Base-by-base conservation (phyloP, 2,888 invertebrate genomes). In the Acleris cristana region DNA sequence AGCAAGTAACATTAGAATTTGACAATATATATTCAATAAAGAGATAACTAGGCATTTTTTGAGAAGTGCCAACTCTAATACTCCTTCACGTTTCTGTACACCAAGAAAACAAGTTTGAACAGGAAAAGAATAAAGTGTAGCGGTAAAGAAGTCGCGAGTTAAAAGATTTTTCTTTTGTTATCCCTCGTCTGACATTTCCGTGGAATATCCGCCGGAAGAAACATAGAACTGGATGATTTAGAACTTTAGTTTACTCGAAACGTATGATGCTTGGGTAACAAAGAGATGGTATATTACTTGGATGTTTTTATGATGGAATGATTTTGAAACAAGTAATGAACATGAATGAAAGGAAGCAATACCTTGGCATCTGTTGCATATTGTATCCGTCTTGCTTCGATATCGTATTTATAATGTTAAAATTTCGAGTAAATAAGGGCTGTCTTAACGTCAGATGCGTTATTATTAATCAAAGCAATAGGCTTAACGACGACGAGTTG, bases 151-250 rank as follows among this genome's bases (percentile, higher is more conserved):
- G 34, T 30, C 48, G 56, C 61, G 14, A 63, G 49, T 55, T 63
- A 49, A 51, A 34, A 54, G 34, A 65, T 59, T 54, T 30, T 65
- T 58, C 64, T 58, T 64, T 65, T 59, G 59, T 59, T 65, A 59
- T 58, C 53, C 26, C 30, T 53, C 52, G 57, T 58, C 18, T 19
- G 59, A 54, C 59, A 65, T 65, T 65, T 64, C 64, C 65, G 53
- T 49, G 53, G 48, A 54, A 54, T 54, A 54, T 64, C 58, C 64
- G 40, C 26, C 26, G 8, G 53, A 45, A 54, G 48, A 45, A 52
- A 59, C 65, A 65, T 65, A 54, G 49, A 53, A 59, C 59, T 59
- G 34, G 48, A 59, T 53, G 59, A 65, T 59, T 59, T 49, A 59
- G 53, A 56, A 40, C 23, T 49, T 48, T 34, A 45, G 62, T 55